phyloP scores from a whole-genome alignment of 2,888 invertebrate species.

The Glaucopsyche alexis region DNA sequence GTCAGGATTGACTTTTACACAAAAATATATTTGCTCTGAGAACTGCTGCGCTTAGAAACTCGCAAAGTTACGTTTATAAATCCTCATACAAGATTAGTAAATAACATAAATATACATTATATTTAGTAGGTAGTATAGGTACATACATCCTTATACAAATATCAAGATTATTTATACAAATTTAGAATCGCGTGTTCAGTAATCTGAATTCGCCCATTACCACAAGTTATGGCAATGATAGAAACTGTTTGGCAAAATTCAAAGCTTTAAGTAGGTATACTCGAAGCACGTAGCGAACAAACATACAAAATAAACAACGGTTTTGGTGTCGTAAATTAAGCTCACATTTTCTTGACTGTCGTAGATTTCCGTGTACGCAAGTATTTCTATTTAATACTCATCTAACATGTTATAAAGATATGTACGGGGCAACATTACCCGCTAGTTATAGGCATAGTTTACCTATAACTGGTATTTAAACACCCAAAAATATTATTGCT shows the following conservation, averaged over 20 bases:
- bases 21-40: too few relatives aligned
- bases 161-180: neutral
- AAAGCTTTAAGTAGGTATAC: neutral
- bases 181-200: neutral
- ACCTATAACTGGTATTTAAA: neutral
- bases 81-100: too few relatives aligned
- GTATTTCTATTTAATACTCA: neutral
- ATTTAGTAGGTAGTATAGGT: too few relatives aligned
- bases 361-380: neutral
- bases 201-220: neutral
- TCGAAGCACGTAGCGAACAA: neutral
- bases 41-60: neutral
- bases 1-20: too few relatives aligned
- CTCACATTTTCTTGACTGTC: neutral
- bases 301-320: constrained; percentile 4
- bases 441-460: neutral
- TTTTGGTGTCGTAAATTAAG: neutral
- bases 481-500: neutral
- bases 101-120: too few relatives aligned
- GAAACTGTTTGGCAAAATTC: neutral
- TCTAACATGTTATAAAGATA: neutral
- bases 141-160: neutral
- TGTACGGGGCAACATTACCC: neutral
- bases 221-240: neutral
- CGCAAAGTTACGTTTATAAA: neutral